Evolutionary conservation across 2,797 vertebrate species (phyloP), one percentile per base, ranked within the genome.

Genomic region (Crocodylus rhombifer): DNA sequence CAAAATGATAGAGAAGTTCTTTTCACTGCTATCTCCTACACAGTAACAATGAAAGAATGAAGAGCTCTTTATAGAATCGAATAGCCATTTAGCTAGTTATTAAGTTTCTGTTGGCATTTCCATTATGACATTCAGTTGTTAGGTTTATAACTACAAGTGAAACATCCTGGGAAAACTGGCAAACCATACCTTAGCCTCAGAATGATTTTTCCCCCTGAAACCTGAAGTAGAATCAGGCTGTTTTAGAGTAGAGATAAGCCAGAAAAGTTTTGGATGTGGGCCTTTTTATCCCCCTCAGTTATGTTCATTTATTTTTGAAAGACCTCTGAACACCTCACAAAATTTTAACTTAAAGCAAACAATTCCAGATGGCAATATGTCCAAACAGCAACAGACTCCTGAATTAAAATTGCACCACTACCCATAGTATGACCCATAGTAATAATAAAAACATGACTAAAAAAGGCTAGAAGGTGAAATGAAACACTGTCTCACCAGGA

Each of bases 131-230:
- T 14, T 23, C 25, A 25, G 23, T 76, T 81, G 65, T 57, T 83
- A 79, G 60, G 21, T 77, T 93, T 95, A 80, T 71, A 85, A 87
- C 82, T 95, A 90, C 58, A 88, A 84, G 62, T 60, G 56, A 91
- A 93, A 88, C 8, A 51, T 85, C 33, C 21, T 77, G 60, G 84
- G 18, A 18, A 1, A 0, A 88, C 26, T 57, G 30, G 11, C 5
- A 87, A 93, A 82, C 3, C 33, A 76, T 25, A 89, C 33, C 56
- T 87, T 56, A 65, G 4, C 4, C 82, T 82, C 84, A 30, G 55
- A 93, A 94, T 17, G 23, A 71, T 3, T 18, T 61, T 2, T 21
- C 4, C 93, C 6, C 82, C 51, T 80, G 18, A 69, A 94, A 84
- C 7, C 7, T 78, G 80, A 58, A 80, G 74, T 28, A 10, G 16